Evolutionary conservation across 2,113 vertebrate species (phyloP), one percentile per base, ranked within the genome.

Genomic region (Amazona guildingii): DNA sequence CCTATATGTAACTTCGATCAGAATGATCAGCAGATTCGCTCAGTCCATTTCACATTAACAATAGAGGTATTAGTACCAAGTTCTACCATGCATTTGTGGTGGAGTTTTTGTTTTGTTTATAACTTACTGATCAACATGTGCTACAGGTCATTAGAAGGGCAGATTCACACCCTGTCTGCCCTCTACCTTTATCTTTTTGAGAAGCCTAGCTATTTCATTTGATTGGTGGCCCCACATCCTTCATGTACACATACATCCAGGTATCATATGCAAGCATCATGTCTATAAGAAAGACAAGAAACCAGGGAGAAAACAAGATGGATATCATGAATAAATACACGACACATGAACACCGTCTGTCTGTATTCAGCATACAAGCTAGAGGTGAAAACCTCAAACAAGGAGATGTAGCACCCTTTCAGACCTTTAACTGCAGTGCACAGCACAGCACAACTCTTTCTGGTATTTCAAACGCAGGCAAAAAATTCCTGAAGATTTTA

Each of bases 331-430:
- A 76, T 68, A 63, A 84, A 88, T 75, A 77, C 13, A 10, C 17
- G n/a, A 77, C 35, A 48, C 77, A 86, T 28, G 14, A 79, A 51
- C 13, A 48, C 35, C 66, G 20, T 21, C 62, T 78, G 66, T 67
- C 86, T 57, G 57, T 41, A 67, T 86, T 93, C 80, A 94, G 27
- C 39, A 77, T 81, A 68, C 81, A 97, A 91, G 90, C 52, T 88
- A 68, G 67, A 92, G 54, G 16, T 85, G 78, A 75, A 86, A 67
- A 87, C 63, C 79, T 97, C 94, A 92, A 59, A 66, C 11, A 95
- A 96, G 67, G 83, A 90, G 68, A 25, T 73, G 75, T 81, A 95
- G 93, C 91, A 96, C 68, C 63, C 82, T 80, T 95, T 97, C 89
- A 93, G 94, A 86, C 24, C 54, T 94, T 96, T 86, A 96, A 94